These are phyloP conservation scores for Amiota communis DNA, from an alignment of 2,888 invertebrate genomes.

Conservation along the genomic window DNA sequence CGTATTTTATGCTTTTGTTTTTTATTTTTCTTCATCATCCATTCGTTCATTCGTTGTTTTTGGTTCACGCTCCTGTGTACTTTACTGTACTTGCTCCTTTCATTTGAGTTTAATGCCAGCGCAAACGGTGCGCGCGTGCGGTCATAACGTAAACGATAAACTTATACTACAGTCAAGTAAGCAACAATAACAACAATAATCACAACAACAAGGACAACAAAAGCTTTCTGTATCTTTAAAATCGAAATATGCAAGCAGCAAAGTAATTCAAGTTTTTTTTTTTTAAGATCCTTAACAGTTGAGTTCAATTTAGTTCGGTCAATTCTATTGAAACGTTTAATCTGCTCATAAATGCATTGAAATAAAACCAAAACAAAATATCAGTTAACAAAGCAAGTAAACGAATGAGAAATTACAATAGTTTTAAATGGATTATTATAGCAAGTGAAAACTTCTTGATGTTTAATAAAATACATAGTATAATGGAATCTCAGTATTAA, in stretches of 20 bases:
- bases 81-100: not conserved
- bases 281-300: no score
- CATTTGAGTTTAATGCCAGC: conserved; percentile 1
- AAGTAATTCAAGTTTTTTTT: conserved; percentile 11
- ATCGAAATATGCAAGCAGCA: not conserved
- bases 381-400: no score
- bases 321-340: not conserved
- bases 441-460: no score
- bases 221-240: not conserved
- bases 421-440: no score
- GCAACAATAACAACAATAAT: no score
- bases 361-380: no score
- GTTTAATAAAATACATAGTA: no score
- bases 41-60: not conserved
- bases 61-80: not conserved
- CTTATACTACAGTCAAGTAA: not conserved
- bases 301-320: not conserved
- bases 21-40: not conserved
- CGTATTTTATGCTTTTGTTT: conserved; percentile 1
- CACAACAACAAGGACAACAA: no score
- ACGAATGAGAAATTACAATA: no score
- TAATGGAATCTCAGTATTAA: no score
- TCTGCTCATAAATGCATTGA: no score
- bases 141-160: conserved; percentile 12
- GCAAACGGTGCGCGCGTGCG: not conserved